Percentiles rank a stretch among this genome's conserved stretches.
phyloP scores from a whole-genome alignment of 2,113 vertebrate species.

The Plectropomus leopardus region DNA sequence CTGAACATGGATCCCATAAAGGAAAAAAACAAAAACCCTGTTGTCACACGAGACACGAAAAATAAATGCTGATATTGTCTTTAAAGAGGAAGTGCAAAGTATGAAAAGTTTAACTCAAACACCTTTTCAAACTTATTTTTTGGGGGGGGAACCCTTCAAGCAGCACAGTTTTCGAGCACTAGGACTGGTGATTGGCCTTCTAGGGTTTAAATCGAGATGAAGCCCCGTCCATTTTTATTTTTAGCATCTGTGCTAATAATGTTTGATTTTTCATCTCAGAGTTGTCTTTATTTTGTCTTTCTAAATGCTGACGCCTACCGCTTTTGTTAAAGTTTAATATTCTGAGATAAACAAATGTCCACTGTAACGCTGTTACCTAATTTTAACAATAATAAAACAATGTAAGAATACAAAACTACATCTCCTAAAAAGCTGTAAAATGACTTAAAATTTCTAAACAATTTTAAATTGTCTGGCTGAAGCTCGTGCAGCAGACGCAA shows the following conservation, averaged over 20 bases:
- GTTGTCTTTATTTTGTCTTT: not conserved
- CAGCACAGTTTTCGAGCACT: slow-evolving; percentile 63
- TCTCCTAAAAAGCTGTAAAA: too few species aligned
- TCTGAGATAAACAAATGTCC: not conserved
- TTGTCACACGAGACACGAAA: slow-evolving; percentile 84
- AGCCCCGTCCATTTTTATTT: slow-evolving; percentile 13
- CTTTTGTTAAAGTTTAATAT: too few species aligned
- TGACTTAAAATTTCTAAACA: too few species aligned
- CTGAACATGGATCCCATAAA: slow-evolving; percentile 67
- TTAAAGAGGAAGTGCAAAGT: slow-evolving; percentile 82
- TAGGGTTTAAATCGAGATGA: slow-evolving; percentile 14
- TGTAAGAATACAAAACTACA: not conserved
- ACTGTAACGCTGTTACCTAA: too few species aligned
- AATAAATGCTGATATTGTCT: slow-evolving; percentile 85
- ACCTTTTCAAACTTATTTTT: slow-evolving; percentile 21
- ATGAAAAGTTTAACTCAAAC: slow-evolving; percentile 9
- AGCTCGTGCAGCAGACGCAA: not conserved
- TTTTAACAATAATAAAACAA: too few species aligned
- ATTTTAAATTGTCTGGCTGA: not conserved
- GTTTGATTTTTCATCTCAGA: too few species aligned
- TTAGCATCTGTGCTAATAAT: slow-evolving; percentile 12
- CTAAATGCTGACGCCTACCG: not conserved
- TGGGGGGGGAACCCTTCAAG: slow-evolving; percentile 82
- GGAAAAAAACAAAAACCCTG: slow-evolving; percentile 49
- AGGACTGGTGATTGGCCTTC: slow-evolving; percentile 35